Conservation (phyloP, 2,113 vertebrate genomes). For the Etia nguti region DNA sequence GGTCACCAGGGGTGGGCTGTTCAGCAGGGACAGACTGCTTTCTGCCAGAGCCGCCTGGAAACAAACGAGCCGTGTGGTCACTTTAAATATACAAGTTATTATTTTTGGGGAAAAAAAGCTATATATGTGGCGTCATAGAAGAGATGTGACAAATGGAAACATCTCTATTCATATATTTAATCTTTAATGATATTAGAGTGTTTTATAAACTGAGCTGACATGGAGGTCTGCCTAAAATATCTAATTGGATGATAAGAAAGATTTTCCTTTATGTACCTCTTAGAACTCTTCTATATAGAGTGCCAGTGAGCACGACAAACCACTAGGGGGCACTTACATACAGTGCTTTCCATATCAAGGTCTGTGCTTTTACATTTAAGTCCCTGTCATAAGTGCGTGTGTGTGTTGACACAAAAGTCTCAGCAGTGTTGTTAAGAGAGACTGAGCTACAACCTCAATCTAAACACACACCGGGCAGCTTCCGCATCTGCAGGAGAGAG, state of each 20-base stretch:
- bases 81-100: not conserved
- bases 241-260: not conserved
- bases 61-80: not conserved
- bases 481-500: not conserved
- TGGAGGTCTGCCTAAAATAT: not conserved
- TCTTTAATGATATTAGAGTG: not conserved
- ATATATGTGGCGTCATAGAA: not conserved
- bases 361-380: not conserved
- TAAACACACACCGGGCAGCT: conserved; percentile 5
- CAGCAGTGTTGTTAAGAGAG: not conserved
- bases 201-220: not conserved
- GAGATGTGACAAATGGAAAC: not conserved
- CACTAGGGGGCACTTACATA: conserved; percentile 72
- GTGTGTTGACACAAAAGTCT: conserved; percentile 16
- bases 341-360: conserved; percentile 28
- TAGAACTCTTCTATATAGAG: not conserved
- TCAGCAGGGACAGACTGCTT: conserved; percentile 92
- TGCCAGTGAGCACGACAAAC: conserved; percentile 23
- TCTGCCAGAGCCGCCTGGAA: conserved; percentile 81
- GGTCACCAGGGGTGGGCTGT: conserved; percentile 86
- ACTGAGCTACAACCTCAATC: not conserved
- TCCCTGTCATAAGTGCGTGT: not conserved
- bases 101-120: not conserved
- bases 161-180: not conserved
- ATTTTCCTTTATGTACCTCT: not conserved